Percentiles rank a stretch among this genome's conserved stretches.
Evolutionary conservation across 2,113 vertebrate species (phyloP).

Genomic region (Pachypanchax playfairii): DNA sequence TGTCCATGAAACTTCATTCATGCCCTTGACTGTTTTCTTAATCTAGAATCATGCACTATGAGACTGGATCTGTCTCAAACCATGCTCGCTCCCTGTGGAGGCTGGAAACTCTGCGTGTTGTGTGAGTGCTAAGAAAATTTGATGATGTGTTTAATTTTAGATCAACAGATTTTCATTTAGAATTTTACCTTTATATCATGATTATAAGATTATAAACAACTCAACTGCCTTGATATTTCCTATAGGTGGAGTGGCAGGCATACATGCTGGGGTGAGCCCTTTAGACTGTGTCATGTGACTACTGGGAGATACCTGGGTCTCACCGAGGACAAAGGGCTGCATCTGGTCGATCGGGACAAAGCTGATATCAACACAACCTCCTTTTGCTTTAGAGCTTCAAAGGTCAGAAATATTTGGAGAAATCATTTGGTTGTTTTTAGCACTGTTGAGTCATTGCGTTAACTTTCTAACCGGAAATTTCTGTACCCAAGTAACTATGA

Average conservation of each 20-base stretch:
- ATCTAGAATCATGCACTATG: constrained; percentile 89
- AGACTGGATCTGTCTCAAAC: constrained; percentile 87
- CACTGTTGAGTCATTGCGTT: too few relatives aligned
- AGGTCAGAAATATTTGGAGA: constrained; percentile 78
- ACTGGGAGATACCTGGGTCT: constrained; percentile 92
- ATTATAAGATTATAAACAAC: background rate
- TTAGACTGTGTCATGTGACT: constrained; percentile 90
- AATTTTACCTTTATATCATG: background rate
- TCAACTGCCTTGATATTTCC: constrained; percentile 9
- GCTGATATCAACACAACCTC: constrained; percentile 89
- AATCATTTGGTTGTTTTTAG: background rate
- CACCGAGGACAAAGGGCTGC: constrained; percentile 86
- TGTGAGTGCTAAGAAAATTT: constrained; percentile 80
- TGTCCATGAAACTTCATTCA: background rate
- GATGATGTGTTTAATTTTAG: background rate
- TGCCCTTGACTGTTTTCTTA: constrained; percentile 22
- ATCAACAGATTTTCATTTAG: background rate
- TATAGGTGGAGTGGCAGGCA: constrained; percentile 96
- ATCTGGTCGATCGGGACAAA: constrained; percentile 88
- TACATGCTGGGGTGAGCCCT: constrained; percentile 90
- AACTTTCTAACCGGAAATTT: background rate
- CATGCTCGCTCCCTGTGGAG: constrained; percentile 95
- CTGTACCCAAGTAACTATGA: background rate
- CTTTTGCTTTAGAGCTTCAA: constrained; percentile 92
- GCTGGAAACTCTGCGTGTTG: constrained; percentile 91